Conservation (phyloP, 2,113 vertebrate species). For the Menura novaehollandiae region DNA sequence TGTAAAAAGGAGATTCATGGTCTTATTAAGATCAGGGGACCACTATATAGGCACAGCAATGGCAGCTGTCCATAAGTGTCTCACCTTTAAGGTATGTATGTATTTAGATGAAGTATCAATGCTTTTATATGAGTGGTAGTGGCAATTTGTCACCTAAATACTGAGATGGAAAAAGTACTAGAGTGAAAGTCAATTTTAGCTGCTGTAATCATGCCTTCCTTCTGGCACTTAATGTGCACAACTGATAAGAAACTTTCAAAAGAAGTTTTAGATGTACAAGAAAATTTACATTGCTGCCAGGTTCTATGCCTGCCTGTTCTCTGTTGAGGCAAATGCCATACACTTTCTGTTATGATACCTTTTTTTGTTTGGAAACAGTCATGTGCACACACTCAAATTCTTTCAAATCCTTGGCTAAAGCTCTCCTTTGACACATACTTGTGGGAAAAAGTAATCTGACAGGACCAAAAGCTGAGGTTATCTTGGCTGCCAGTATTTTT, state of each 20-base stretch:
- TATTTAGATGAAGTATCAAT: neutral
- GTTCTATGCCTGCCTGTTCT: neutral
- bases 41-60: neutral
- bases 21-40: neutral
- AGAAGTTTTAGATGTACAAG: neutral
- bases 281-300: neutral
- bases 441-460: neutral
- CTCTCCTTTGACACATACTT: neutral
- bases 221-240: neutral
- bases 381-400: neutral
- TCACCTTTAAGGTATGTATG: neutral
- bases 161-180: neutral
- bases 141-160: neutral
- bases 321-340: neutral
- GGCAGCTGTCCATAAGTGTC: neutral
- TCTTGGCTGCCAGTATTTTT: neutral
- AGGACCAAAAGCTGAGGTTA: neutral
- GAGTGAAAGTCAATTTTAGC: neutral
- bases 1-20: neutral
- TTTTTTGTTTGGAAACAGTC: neutral
- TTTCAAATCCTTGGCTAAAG: neutral
- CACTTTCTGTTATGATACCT: accelerated
- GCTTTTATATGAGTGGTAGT: neutral
- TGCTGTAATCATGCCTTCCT: neutral
- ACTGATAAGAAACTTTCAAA: neutral